Percentiles rank a stretch among this genome's conserved stretches.
Conservation (phyloP, 1,140 invertebrate species). For the Zeugodacus cucurbitae region DNA sequence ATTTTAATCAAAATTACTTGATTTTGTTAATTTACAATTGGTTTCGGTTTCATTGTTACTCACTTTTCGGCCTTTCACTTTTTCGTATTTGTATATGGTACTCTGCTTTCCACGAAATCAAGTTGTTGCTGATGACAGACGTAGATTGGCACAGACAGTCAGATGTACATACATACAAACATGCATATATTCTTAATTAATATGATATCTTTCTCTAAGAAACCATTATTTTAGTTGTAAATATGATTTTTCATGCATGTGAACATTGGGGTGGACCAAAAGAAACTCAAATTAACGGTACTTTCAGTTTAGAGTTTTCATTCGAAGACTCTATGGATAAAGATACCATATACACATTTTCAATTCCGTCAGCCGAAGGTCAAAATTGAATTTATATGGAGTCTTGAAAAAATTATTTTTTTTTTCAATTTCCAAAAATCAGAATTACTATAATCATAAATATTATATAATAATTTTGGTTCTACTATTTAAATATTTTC, state of each 20-base stretch:
- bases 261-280: too few species aligned
- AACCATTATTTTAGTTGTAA: background rate
- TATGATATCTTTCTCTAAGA: constrained; percentile 8
- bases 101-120: background rate
- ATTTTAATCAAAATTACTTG: constrained; percentile 14
- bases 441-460: too few species aligned
- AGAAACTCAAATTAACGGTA: too few species aligned
- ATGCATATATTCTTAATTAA: background rate
- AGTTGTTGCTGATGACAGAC: constrained; percentile 1
- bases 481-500: too few species aligned
- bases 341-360: too few species aligned
- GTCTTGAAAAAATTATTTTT: too few species aligned
- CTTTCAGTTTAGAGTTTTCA: too few species aligned
- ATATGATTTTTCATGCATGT: background rate
- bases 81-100: background rate
- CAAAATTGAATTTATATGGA: too few species aligned
- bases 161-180: background rate
- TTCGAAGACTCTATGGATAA: too few species aligned
- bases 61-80: background rate
- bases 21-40: background rate
- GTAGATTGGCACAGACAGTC: background rate
- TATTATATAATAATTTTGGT: too few species aligned
- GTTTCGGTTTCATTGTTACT: constrained; percentile 12
- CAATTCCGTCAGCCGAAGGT: too few species aligned
- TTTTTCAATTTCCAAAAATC: too few species aligned